Evolutionary conservation across 2,797 vertebrate species (phyloP).

Genomic region (Hylomyscus alleni): DNA sequence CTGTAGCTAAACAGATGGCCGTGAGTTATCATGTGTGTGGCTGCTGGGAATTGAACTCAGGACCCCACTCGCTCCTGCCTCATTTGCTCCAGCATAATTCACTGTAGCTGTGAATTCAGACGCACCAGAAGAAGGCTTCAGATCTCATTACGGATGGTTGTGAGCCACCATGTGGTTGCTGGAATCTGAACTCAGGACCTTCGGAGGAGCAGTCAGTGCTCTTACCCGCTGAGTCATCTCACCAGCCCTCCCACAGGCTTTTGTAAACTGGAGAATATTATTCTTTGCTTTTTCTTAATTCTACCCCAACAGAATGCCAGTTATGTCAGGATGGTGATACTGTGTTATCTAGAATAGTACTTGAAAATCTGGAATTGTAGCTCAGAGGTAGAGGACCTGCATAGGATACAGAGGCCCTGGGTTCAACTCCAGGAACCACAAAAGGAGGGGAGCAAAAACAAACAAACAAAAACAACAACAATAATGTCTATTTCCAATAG

Average conservation of each 20-base stretch:
- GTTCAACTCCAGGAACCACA: neutral
- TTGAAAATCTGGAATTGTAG: neutral
- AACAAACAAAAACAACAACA: neutral
- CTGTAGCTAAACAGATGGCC: too few relatives aligned
- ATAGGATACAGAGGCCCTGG: neutral
- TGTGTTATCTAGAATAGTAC: neutral
- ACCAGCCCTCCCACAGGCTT: neutral
- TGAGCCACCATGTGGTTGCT: too few relatives aligned
- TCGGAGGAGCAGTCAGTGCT: too few relatives aligned
- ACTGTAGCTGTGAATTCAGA: too few relatives aligned
- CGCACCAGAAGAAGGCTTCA: too few relatives aligned
- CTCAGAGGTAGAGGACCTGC: neutral
- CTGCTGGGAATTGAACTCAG: too few relatives aligned
- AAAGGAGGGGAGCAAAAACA: neutral
- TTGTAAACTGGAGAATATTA: neutral
- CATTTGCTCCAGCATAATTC: too few relatives aligned
- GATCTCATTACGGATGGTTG: too few relatives aligned
- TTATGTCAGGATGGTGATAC: neutral
- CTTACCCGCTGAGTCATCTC: too few relatives aligned
- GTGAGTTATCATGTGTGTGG: too few relatives aligned
- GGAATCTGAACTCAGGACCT: too few relatives aligned
- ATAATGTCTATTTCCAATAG: neutral
- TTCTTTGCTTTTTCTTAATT: neutral
- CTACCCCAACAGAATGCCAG: neutral
- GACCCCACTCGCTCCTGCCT: too few relatives aligned